Base-by-base conservation (phyloP, 2,113 vertebrate genomes). In the Pelvicachromis taeniatus region DNA sequence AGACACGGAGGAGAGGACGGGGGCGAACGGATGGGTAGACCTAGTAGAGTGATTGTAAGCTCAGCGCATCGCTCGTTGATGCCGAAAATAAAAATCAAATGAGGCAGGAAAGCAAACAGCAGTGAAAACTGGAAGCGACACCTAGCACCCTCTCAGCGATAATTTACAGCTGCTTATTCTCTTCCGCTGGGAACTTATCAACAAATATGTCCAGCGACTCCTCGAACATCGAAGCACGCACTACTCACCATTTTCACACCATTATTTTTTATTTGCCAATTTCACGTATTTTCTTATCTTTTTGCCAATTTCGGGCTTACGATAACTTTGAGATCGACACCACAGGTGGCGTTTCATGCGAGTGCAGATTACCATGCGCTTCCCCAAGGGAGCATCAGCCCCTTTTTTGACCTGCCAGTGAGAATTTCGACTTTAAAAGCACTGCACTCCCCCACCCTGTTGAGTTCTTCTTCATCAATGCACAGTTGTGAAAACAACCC, bases 21-120 rank as follows among this genome's bases (percentile, higher is more conserved):
- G 50, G 73, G 55, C 3, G 6, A 79, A 21, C 2, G 3, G 8
- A 21, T 54, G 53, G 75, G 21, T 17, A 81, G 53, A 77, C 45
- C 55, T 53, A 7, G 54, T 33, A 10, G 58, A 86, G 50, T 40
- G 48, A 78, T 40, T 86, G 40, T 29, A 80, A 77, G 75, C 45
- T 40, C 59, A 84, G 81, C 3, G 48, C 61, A 54, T 84, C 23
- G 52, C 16, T 21, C 82, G 77, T 73, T 38, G 77, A 63, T 52
- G 53, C 81, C 5, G 45, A 55, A 81, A 86, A 82, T 86, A 68
- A 77, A 77, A 82, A 85, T 35, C 12, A 70, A 89, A 82, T 58
- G 78, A 84, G n/a, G 61, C 85, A 63, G 82, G 54, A 73, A 87
- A 70, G 78, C 42, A 86, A 78, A 85, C 23, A 77, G 70, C 50